Percentiles rank a stretch among this genome's conserved stretches.
Conservation (phyloP, 1,140 invertebrate species). For the Drosophila murphyi region DNA sequence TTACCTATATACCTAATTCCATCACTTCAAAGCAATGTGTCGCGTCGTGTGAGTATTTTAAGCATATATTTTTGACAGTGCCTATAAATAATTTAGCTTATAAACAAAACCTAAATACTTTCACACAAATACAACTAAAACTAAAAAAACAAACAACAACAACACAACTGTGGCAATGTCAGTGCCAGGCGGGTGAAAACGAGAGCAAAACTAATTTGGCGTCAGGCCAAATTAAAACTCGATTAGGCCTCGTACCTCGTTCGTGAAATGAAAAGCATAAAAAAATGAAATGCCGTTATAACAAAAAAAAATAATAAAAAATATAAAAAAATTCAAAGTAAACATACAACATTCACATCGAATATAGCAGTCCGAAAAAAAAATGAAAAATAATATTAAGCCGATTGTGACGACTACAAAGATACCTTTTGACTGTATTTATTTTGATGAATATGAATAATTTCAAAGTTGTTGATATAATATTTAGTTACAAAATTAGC, state of each 20-base stretch:
- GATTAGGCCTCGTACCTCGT: constrained; percentile 50
- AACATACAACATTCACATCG: constrained; percentile 11
- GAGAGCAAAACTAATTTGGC: constrained; percentile 78
- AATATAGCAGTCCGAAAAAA: constrained; percentile 11
- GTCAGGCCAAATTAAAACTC: constrained; percentile 55
- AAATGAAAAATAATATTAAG: neutral
- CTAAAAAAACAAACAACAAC: constrained; percentile 12
- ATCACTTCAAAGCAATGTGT: constrained; percentile 26
- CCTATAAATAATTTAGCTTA: constrained; percentile 64
- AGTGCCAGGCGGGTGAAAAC: constrained; percentile 68
- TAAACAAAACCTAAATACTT: constrained; percentile 71
- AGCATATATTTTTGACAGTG: constrained; percentile 62
- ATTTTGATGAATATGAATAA: no score
- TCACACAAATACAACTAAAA: constrained; percentile 35
- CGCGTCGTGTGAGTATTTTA: constrained; percentile 29
- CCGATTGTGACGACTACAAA: neutral
- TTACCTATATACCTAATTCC: constrained; percentile 22
- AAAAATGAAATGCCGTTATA: constrained; percentile 29
- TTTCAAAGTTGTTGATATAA: no score
- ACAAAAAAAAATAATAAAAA: constrained; percentile 40
- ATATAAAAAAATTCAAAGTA: neutral
- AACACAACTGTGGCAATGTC: constrained; percentile 67
- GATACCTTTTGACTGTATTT: constrained; percentile 4
- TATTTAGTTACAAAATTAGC: no score
- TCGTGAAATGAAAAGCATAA: constrained; percentile 14